Evolutionary conservation across 2,113 vertebrate species (phyloP).

Genomic region (Gambusia affinis): DNA sequence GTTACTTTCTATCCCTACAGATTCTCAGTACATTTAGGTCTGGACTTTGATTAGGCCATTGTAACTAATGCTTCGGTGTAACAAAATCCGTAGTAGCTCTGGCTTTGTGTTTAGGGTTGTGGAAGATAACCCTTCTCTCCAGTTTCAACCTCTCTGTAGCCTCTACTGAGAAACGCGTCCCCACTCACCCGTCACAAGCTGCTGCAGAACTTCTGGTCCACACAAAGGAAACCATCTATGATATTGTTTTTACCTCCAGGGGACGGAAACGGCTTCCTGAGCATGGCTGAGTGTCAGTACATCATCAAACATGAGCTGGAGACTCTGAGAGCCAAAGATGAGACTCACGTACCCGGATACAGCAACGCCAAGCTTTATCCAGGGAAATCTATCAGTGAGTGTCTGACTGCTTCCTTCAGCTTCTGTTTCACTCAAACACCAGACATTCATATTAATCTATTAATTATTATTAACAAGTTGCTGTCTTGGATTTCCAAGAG

Average conservation of each 20-base stretch:
- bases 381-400: conserved; percentile 95
- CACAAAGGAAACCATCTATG: background rate
- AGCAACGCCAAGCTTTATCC: conserved; percentile 90
- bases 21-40: too few relatives aligned
- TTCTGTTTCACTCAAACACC: background rate
- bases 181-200: too few relatives aligned
- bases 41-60: too few relatives aligned
- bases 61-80: too few relatives aligned
- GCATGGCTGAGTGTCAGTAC: conserved; percentile 92
- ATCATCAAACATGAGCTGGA: conserved; percentile 97
- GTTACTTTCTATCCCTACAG: too few relatives aligned
- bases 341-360: conserved; percentile 91
- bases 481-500: too few relatives aligned
- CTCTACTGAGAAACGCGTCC: too few relatives aligned
- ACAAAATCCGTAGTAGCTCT: too few relatives aligned
- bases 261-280: conserved; percentile 89
- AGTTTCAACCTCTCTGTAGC: too few relatives aligned
- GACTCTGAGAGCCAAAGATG: conserved; percentile 90
- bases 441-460: background rate
- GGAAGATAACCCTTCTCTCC: too few relatives aligned
- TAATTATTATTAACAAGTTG: too few relatives aligned
- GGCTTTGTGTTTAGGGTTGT: too few relatives aligned
- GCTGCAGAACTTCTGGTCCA: background rate
- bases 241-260: conserved; percentile 76
- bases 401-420: background rate